Evolutionary conservation across 2,888 invertebrate genomes (phyloP), one percentile per base, ranked within the genome.

Genomic region (Ceramica pisi): DNA sequence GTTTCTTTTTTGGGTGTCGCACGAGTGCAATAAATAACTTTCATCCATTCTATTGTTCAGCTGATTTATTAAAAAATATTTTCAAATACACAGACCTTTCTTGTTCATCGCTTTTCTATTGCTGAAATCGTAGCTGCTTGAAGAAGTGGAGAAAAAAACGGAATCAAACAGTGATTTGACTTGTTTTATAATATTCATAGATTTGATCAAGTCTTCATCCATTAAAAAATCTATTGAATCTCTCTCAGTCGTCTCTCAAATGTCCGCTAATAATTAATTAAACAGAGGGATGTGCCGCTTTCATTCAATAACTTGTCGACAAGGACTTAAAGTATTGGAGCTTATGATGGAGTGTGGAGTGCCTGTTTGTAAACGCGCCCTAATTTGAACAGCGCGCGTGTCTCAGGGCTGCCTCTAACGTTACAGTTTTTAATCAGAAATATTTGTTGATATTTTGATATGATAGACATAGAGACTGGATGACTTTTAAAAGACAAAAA

Each of bases 231-330:
- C 0, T 41, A 41, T 5, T 0, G n/a, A 51, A 9, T 46, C 14
- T 2, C 38, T 12, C 26, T 75, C 0, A 35, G 56, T 23, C 4
- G 8, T 5, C 23, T 65, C 53, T 79, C 64, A 56, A 62, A 70
- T 65, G 51, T 78, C 62, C 66, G 73, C 48, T 69, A 73, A 73
- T 78, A 78, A 80, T 75, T 73, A 79, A 81, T 77, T 64, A 81
- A 70, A 64, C 68, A 26, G 31, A 73, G 79, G 73, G 68, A 77
- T 83, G 80, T 81, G 69, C 68, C 72, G 78, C 81, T 87, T 87
- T 85, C 86, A 86, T 90, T 86, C 87, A 88, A 87, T 88, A 88
- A 85, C 86, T 85, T 84, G 86, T 76, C 74, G 77, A 75, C 60
- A 66, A 71, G 62, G 72, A 77, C 78, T 81, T 71, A 77, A 67